Base-by-base conservation (phyloP, 2,113 vertebrate species). In the Herpailurus yagouaroundi region DNA sequence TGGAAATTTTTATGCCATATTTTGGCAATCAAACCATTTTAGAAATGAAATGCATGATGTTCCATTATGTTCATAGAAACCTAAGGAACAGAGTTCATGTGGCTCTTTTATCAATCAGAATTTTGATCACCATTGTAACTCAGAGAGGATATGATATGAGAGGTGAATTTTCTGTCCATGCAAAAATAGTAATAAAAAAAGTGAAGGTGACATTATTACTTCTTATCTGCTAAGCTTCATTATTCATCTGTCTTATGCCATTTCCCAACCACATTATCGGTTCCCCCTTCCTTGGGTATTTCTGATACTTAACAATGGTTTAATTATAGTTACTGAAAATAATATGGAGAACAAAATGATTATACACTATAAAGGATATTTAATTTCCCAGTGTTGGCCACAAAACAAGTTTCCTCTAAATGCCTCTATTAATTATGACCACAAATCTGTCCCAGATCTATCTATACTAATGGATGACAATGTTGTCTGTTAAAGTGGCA, bases 181-280 rank as follows among this genome's bases (percentile, higher is more conserved):
- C 1, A 97, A 88, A 97, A 89, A 80, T 33, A 86, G 57, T 85
- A 89, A 96, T 91, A 89, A 95, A 89, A 45, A 97, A 86, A 97
- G 92, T 91, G 41, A 97, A 98, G 97, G 97, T 83, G 83, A 77
- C 73, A 95, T 98, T 98, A 97, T 98, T 96, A 89, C 84, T 98
- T 96, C 95, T 98, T 98, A 98, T 98, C 98, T 97, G 86, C 86
- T 93, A 88, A 73, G 97, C 91, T 97, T 98, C 97, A 97, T 98
- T 98, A 98, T 98, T 98, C 95, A 97, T 98, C 96, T 93, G 45
- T 91, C 97, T 98, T 95, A 85, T 97, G 91, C 91, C 76, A 97
- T 93, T 97, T 98, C 79, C 80, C 63, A 97, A 83, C 91, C 96
- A 96, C 77, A 95, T 81, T 95, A 89, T 96, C 77, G 31, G 83